phyloP scores from a whole-genome alignment of 1,140 invertebrate species.

The Wiebesia pumilae region DNA sequence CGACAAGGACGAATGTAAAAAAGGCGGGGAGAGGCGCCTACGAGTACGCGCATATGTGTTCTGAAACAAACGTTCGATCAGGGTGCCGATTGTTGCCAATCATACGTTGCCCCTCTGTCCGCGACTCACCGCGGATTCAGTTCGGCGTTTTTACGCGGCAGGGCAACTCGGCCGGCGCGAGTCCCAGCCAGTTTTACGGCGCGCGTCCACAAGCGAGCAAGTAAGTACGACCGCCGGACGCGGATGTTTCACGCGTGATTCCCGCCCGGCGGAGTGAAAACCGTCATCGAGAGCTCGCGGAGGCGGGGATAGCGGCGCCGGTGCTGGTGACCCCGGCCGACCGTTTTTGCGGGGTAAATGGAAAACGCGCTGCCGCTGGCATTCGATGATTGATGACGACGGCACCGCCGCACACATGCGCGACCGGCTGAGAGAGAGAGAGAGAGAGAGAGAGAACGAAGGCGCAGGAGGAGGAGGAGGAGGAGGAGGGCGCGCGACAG shows the following conservation, averaged over 20 bases:
- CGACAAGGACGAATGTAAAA: conserved; percentile 50
- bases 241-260: too few species aligned
- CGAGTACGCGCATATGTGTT: conserved; percentile 47
- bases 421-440: conserved; percentile 15
- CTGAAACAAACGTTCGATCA: conserved; percentile 73
- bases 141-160: conserved; percentile 71
- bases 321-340: too few species aligned
- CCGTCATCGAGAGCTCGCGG: conserved; percentile 7
- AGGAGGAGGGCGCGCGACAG: conserved; percentile 1
- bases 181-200: neutral
- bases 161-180: conserved; percentile 59
- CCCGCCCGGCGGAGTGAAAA: neutral
- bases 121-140: conserved; percentile 66
- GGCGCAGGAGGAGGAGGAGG: neutral
- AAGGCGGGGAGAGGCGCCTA: conserved; percentile 56
- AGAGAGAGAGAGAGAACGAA: too few species aligned
- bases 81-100: conserved; percentile 74
- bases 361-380: conserved; percentile 64
- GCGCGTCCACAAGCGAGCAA: conserved; percentile 33
- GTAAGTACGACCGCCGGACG: too few species aligned
- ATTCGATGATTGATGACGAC: conserved; percentile 73
- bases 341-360: conserved; percentile 35
- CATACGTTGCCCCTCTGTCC: conserved; percentile 70
- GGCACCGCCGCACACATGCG: conserved; percentile 44
- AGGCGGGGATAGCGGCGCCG: too few species aligned